These are phyloP conservation scores for Leucophenga maculata DNA, from an alignment of 2,888 invertebrate species.

Conservation along the genomic window DNA sequence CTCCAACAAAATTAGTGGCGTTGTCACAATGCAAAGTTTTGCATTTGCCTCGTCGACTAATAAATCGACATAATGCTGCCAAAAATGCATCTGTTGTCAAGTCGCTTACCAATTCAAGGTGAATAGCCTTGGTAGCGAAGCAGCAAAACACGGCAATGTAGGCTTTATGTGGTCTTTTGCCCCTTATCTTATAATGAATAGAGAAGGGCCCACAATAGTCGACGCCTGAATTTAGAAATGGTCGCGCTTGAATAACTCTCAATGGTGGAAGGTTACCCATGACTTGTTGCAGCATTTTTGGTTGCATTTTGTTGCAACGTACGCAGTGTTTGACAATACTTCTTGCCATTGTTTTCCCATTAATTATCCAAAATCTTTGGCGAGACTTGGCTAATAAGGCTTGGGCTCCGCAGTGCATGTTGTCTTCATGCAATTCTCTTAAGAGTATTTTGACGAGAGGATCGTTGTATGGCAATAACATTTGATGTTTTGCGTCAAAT, in stretches of 20 bases:
- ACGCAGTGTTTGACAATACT: conserved; percentile 38
- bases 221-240: conserved; percentile 22
- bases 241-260: neutral
- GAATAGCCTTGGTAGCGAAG: conserved; percentile 29
- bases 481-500: conserved; percentile 46
- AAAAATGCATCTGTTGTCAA: conserved; percentile 7
- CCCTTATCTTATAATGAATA: conserved; percentile 12
- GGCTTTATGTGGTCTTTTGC: conserved; percentile 7
- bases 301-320: conserved; percentile 34
- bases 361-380: conserved; percentile 47
- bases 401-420: conserved; percentile 30
- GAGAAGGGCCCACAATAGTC: conserved; percentile 23
- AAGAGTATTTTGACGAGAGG: conserved; percentile 27
- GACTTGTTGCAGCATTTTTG: conserved; percentile 34
- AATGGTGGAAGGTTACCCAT: no score
- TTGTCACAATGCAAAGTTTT: conserved; percentile 19
- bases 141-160: conserved; percentile 33
- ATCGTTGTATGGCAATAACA: conserved; percentile 44
- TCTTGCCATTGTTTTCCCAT: conserved; percentile 35
- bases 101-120: conserved; percentile 17
- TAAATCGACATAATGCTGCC: conserved; percentile 18
- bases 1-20: neutral
- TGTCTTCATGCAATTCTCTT: neutral
- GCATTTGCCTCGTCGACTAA: conserved; percentile 20
- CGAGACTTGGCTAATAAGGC: conserved; percentile 31